phyloP scores from a whole-genome alignment of 2,113 vertebrate genomes.

The Arothron firmamentum region DNA sequence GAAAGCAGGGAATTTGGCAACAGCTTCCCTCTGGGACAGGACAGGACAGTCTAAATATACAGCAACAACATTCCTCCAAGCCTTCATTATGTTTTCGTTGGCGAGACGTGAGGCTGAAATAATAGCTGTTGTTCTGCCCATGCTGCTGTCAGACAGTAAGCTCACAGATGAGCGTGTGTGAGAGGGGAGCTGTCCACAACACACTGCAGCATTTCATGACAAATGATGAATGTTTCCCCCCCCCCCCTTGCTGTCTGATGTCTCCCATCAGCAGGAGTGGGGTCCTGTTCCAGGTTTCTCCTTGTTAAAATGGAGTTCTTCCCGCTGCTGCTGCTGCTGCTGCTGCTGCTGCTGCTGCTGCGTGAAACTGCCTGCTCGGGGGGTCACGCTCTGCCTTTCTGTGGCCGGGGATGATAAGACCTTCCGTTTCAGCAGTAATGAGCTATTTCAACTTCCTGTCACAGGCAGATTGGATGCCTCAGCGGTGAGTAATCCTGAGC shows the following conservation, averaged over 20 bases:
- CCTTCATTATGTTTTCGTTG: conserved; percentile 55
- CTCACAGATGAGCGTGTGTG: conserved; percentile 1
- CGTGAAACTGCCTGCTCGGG: too few relatives aligned
- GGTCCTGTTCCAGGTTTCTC: conserved; percentile 1
- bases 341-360: too few relatives aligned
- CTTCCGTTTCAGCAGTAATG: conserved; percentile 2
- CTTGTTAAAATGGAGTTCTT: too few relatives aligned
- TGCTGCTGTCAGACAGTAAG: conserved; percentile 17
- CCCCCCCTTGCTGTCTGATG: background rate
- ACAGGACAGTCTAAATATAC: conserved; percentile 61
- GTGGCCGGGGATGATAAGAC: conserved; percentile 7
- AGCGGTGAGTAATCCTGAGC: conserved; percentile 19
- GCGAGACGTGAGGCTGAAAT: conserved; percentile 31
- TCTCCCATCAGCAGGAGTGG: background rate
- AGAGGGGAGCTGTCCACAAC: conserved; percentile 3
- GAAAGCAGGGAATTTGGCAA: conserved; percentile 62
- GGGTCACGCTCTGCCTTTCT: too few relatives aligned
- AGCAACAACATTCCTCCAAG: conserved; percentile 43
- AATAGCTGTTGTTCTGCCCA: conserved; percentile 22
- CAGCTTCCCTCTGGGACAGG: conserved; percentile 47
- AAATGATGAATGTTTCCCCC: conserved; percentile 22
- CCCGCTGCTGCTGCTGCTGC: too few relatives aligned
- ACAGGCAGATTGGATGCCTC: conserved; percentile 10
- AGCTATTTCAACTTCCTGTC: conserved; percentile 3
- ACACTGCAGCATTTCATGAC: too few relatives aligned